Evolutionary conservation across 2,797 vertebrate genomes (phyloP).

Genomic region (Naso thynnoides): DNA sequence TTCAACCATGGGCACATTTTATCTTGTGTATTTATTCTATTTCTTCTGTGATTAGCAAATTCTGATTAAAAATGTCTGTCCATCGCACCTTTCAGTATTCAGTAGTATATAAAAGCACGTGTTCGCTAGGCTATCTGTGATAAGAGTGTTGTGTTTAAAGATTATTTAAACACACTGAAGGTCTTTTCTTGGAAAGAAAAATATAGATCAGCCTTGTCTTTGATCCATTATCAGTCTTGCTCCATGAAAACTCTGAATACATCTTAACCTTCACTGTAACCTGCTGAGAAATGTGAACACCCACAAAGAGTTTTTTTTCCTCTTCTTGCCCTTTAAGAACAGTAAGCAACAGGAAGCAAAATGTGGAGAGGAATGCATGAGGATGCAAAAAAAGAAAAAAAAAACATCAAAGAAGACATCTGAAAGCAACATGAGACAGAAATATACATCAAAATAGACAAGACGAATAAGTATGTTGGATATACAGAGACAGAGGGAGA

Average conservation of each 20-base stretch:
- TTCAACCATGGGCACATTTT: not conserved
- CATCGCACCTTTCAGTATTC: not conserved
- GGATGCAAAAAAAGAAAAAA: not conserved
- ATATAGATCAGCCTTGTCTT: not conserved
- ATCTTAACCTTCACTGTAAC: too few relatives aligned
- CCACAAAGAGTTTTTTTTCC: not conserved
- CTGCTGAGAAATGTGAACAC: not conserved
- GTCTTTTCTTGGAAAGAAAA: too few relatives aligned
- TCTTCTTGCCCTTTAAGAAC: not conserved
- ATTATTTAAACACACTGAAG: too few relatives aligned
- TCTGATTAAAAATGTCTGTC: not conserved
- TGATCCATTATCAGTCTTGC: not conserved
- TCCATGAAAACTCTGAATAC: not conserved
- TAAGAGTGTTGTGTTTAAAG: not conserved
- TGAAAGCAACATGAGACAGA: conserved; percentile 29
- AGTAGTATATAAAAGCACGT: not conserved
- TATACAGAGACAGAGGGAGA: conserved; percentile 35
- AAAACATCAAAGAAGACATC: conserved; percentile 7
- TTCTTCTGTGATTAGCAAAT: not conserved
- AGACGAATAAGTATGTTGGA: conserved; percentile 26
- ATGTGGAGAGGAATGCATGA: not conserved
- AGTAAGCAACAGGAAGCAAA: not conserved
- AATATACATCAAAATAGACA: conserved; percentile 39
- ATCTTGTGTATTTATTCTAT: too few relatives aligned
- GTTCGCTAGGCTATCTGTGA: not conserved